Evolutionary conservation across 23 tunicate species (phyloP).

Genomic region (Halocynthia aurantium): DNA sequence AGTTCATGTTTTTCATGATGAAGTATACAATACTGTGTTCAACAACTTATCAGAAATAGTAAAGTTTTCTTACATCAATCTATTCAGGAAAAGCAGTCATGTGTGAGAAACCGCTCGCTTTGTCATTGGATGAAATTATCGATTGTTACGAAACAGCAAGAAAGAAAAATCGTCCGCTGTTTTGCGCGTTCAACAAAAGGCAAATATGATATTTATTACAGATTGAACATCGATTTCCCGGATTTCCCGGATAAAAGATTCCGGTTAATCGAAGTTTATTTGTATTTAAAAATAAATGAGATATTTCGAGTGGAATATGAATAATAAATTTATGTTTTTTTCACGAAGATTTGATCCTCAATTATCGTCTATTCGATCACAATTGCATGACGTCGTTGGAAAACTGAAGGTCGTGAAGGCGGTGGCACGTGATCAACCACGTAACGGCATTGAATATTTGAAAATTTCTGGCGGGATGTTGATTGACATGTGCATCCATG

Average conservation of each 20-base stretch:
- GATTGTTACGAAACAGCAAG: conserved; percentile 23
- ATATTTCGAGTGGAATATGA: neutral
- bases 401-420: conserved; percentile 30
- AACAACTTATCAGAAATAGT: neutral
- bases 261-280: neutral
- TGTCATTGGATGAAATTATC: conserved; percentile 25
- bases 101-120: conserved; percentile 44
- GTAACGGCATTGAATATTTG: conserved; percentile 36
- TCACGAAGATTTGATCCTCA: conserved; percentile 23
- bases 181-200: conserved; percentile 46
- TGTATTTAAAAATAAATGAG: too few species aligned
- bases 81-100: conserved; percentile 33
- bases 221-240: too few species aligned
- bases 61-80: neutral
- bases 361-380: conserved; percentile 2
- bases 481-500: conserved; percentile 34
- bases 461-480: conserved; percentile 39
- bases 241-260: neutral
- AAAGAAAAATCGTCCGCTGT: conserved; percentile 13
- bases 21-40: neutral
- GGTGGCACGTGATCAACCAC: conserved; percentile 35
- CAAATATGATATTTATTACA: neutral
- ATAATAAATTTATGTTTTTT: neutral
- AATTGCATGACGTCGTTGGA: conserved; percentile 21
- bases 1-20: neutral